phyloP scores from a whole-genome alignment of 2,888 invertebrate species.

The Coremacera marginata region DNA sequence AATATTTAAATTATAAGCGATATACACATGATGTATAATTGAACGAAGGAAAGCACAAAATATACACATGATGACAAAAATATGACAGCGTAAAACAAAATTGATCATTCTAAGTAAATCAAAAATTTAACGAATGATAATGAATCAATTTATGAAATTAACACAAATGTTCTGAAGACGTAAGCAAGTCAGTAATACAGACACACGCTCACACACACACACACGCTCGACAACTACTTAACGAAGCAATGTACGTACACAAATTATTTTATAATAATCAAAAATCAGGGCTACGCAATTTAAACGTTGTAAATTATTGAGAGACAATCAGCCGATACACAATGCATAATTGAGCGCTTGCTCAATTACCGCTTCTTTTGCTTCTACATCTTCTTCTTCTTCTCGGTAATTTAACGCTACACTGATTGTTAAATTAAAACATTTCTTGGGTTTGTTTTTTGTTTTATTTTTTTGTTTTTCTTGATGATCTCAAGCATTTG shows the following conservation, averaged over 20 bases:
- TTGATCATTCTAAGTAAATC: conserved; percentile 13
- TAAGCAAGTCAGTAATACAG: too few relatives aligned
- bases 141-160: conserved; percentile 36
- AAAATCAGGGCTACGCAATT: conserved; percentile 31
- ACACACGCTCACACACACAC: not conserved
- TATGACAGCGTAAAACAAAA: not conserved
- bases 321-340: not conserved
- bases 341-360: conserved; percentile 7
- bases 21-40: not conserved
- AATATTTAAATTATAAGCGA: not conserved
- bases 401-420: conserved; percentile 7
- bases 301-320: conserved; percentile 25
- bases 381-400: not conserved
- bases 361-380: not conserved
- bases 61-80: not conserved
- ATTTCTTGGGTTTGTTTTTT: not conserved
- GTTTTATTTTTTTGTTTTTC: not conserved
- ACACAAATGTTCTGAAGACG: conserved; percentile 5
- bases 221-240: not conserved
- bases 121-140: conserved; percentile 32
- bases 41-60: not conserved
- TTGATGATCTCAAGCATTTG: not conserved
- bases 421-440: conserved; percentile 8
- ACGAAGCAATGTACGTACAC: conserved; percentile 7
- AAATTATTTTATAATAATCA: conserved; percentile 32